These are phyloP conservation scores for Meandrina meandrites DNA, from an alignment of 92 coral and sea anemone genomes.

Conservation along the genomic window DNA sequence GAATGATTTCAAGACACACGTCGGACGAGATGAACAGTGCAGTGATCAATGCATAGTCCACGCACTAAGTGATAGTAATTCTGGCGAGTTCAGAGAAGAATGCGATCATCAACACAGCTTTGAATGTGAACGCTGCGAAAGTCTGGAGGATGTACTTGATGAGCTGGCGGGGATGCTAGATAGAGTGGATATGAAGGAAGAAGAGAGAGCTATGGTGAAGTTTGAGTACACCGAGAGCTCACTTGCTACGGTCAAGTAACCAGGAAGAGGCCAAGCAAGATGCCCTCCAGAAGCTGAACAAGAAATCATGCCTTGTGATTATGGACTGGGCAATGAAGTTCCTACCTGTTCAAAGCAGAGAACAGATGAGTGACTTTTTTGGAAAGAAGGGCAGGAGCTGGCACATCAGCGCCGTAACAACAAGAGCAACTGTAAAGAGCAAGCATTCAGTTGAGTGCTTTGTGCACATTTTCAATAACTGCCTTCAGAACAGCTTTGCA, in stretches of 20 bases:
- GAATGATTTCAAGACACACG: slow-evolving; percentile 59
- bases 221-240: slow-evolving; percentile 47
- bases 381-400: slow-evolving; percentile 44
- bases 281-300: slow-evolving; percentile 33
- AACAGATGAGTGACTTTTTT: slow-evolving; percentile 48
- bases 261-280: slow-evolving; percentile 52
- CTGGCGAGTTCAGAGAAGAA: slow-evolving; percentile 13
- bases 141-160: slow-evolving; percentile 34
- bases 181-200: slow-evolving; percentile 18
- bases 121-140: slow-evolving; percentile 39
- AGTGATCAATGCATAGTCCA: slow-evolving; percentile 49
- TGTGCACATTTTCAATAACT: neutral
- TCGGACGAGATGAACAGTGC: slow-evolving; percentile 53
- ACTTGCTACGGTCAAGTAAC: slow-evolving; percentile 40
- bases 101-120: slow-evolving; percentile 44
- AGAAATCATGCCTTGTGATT: slow-evolving; percentile 31
- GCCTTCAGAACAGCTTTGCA: slow-evolving; percentile 45
- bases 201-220: slow-evolving; percentile 30
- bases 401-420: slow-evolving; percentile 53
- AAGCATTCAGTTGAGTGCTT: slow-evolving; percentile 33
- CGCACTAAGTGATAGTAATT: slow-evolving; percentile 38
- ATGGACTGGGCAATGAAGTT: slow-evolving; percentile 49
- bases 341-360: slow-evolving; percentile 23
- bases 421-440: slow-evolving; percentile 4
- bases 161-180: slow-evolving; percentile 20